These are phyloP conservation scores for Noturus placidus DNA, from an alignment of 2,113 vertebrate species.

Conservation along the genomic window DNA sequence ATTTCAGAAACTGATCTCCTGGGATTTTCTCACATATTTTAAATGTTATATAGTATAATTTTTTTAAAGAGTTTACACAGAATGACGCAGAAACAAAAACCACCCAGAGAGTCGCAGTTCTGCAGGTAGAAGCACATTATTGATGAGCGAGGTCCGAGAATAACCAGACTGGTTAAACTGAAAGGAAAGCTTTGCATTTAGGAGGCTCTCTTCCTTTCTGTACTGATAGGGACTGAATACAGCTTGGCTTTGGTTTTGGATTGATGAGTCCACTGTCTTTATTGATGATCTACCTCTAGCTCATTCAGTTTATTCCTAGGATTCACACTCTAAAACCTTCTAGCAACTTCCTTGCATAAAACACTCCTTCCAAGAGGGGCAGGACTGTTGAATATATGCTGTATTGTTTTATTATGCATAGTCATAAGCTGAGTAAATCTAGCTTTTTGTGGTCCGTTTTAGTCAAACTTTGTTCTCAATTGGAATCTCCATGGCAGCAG, in stretches of 20 bases:
- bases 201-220: neutral
- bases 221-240: neutral
- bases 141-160: neutral
- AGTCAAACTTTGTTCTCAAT: slow-evolving; percentile 15
- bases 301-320: neutral
- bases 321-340: neutral
- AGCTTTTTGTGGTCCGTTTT: neutral
- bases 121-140: neutral
- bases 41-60: too few relatives aligned
- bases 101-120: neutral
- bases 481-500: slow-evolving; percentile 30
- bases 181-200: neutral
- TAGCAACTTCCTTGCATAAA: neutral
- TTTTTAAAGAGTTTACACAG: neutral
- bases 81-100: neutral
- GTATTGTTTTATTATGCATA: neutral
- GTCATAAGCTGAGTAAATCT: neutral
- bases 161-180: neutral
- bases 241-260: neutral
- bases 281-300: neutral
- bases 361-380: neutral
- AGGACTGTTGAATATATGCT: neutral
- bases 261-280: neutral
- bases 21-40: neutral
- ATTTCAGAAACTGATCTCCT: neutral